Conservation (phyloP, 2,888 invertebrate genomes). For the Patella ulyssiponensis region DNA sequence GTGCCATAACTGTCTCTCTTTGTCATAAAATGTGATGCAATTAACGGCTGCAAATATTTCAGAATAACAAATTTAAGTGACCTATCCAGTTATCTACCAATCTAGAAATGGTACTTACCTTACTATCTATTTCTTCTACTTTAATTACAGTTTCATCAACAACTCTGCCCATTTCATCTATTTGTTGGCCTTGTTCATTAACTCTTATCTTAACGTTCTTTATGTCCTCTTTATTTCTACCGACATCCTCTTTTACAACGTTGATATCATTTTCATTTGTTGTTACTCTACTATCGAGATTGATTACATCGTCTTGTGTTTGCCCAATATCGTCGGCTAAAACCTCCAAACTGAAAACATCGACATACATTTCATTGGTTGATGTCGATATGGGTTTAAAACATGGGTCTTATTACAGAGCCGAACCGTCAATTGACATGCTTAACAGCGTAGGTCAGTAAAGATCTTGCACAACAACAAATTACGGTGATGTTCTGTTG, state of each 20-base stretch:
- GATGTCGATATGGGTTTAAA: too few relatives aligned
- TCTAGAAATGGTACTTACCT: background rate
- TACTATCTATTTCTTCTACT: slow-evolving; percentile 7
- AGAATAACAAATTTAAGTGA: too few relatives aligned
- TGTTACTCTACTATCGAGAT: background rate
- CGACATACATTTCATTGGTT: too few relatives aligned
- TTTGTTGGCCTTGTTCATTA: background rate
- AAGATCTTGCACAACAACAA: too few relatives aligned
- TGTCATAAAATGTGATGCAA: too few relatives aligned
- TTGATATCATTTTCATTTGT: background rate
- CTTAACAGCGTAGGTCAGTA: too few relatives aligned
- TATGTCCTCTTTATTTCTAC: background rate
- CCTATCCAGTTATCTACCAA: too few relatives aligned
- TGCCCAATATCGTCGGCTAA: background rate
- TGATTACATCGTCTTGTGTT: background rate
- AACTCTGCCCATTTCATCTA: background rate
- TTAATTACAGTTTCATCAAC: background rate
- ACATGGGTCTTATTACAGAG: too few relatives aligned
- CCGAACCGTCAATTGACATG: too few relatives aligned
- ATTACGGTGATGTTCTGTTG: too few relatives aligned
- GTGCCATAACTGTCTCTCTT: too few relatives aligned
- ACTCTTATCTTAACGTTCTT: background rate
- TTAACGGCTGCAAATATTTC: too few relatives aligned
- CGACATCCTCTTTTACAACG: background rate
- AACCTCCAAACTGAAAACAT: background rate